Conservation (phyloP, 1,140 invertebrate genomes). For the Macrobrachium nipponense region DNA sequence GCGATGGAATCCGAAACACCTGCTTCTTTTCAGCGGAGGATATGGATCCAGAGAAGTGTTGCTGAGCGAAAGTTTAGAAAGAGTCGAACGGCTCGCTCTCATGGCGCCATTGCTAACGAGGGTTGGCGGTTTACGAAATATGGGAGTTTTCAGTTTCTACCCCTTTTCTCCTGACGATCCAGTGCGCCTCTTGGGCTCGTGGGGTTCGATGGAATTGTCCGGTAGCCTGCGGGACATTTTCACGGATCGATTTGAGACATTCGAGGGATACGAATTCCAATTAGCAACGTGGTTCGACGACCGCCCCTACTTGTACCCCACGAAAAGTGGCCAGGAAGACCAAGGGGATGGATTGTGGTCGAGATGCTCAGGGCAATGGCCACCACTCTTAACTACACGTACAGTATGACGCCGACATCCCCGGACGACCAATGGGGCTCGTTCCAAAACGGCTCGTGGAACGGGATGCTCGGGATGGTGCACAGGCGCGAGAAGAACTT, state of each 20-base stretch:
- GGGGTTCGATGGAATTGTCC: not conserved
- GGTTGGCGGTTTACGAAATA: not conserved
- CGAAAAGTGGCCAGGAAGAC: not conserved
- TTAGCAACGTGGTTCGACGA: slow-evolving; percentile 23
- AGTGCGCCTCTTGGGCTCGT: not conserved
- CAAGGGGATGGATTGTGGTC: slow-evolving; percentile 22
- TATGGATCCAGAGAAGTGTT: not conserved
- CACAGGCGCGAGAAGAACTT: slow-evolving; percentile 48
- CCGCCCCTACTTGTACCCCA: not conserved
- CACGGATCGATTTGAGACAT: slow-evolving; percentile 26
- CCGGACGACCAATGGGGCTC: slow-evolving; percentile 40
- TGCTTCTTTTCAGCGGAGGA: not conserved
- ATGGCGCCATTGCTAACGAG: not conserved
- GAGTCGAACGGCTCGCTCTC: not conserved
- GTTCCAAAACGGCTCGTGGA: slow-evolving; percentile 41
- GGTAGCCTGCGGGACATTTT: not conserved
- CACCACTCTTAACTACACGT: slow-evolving; percentile 34
- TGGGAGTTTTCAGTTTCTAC: not conserved
- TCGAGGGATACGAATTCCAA: slow-evolving; percentile 28
- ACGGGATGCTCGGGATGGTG: slow-evolving; percentile 49
- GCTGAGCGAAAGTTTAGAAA: not conserved
- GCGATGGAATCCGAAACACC: slow-evolving; percentile 1
- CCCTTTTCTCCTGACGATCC: slow-evolving; percentile 4
- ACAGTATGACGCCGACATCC: slow-evolving; percentile 1
- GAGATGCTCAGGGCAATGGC: slow-evolving; percentile 36